Base-by-base conservation (phyloP, 1,140 invertebrate genomes). In the Drosophila sturtevanti region DNA sequence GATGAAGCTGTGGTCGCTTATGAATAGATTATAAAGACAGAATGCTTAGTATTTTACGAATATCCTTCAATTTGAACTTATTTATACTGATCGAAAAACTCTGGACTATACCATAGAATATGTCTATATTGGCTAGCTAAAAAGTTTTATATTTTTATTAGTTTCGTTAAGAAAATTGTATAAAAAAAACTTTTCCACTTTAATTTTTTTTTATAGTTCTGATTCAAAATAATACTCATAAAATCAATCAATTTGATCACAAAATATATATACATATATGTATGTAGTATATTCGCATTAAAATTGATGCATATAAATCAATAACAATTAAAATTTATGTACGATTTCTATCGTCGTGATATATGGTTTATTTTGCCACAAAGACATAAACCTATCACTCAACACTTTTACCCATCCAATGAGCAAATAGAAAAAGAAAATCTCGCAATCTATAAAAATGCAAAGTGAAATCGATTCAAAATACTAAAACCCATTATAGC, bases 381-480 rank as follows among this genome's bases (percentile, higher is more conserved):
- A 59, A 75, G 62, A 81, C 76, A 73, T 87, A 82, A 89, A 73
- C 63, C 60, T 12, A 87, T 87, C 84, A 87, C 35, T 79, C 79
- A 68, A 5, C 63, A 61, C 41, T 48, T 48, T 48, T 14, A 1
- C 41, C 41, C 9, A 48, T 16, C 7, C n/a, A 9, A 48, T 14
- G 10, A n/a, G 11, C 9, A 21, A 35, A 35, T 14, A 9, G n/a
- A 48, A 48, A 48, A 48, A 31, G 5, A 1, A 48, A 48, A 18
- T 48, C 41, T 48, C 41, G 18, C 41, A 48, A 48, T 48, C 41
- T 35, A 75, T 65, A 64, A 62, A 62, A 62, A 68, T 82, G 65
- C 51, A 64, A 71, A 72, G 38, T 68, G 63, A 68, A 64, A 79
- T 82, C 61, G 67, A 76, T 72, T 67, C 35, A 69, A 76, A 60